These are phyloP conservation scores for Dicaeum eximium DNA, from an alignment of 2,113 vertebrate species.

Conservation along the genomic window DNA sequence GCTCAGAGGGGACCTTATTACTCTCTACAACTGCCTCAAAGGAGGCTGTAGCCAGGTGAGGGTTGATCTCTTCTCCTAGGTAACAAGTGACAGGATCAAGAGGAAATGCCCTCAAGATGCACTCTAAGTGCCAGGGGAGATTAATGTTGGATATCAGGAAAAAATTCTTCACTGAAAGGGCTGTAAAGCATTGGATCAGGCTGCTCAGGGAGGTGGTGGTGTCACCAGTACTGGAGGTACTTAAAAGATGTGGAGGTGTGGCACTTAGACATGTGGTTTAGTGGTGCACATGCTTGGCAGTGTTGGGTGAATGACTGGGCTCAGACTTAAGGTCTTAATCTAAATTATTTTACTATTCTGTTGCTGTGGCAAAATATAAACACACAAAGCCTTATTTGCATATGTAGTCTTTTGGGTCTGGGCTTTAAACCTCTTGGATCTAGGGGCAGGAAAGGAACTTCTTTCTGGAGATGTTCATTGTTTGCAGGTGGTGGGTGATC, in stretches of 20 bases:
- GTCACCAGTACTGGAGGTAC: neutral
- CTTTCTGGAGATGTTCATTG: neutral
- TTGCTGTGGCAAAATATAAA: neutral
- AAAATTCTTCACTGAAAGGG: neutral
- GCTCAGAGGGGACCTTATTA: accelerated
- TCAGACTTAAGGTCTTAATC: neutral
- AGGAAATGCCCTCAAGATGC: neutral
- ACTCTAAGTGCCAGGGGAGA: neutral
- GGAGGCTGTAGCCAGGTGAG: neutral
- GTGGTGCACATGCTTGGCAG: neutral
- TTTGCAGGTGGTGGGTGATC: neutral
- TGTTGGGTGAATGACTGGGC: neutral
- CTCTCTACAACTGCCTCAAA: neutral
- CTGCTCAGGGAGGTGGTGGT: neutral
- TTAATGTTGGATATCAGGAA: neutral
- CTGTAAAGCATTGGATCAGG: neutral
- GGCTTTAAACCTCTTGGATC: neutral
- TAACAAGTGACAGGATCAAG: neutral
- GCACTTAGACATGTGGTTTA: neutral
- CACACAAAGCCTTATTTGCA: neutral
- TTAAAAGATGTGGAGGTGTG: neutral
- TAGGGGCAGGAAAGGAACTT: neutral
- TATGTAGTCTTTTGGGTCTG: neutral
- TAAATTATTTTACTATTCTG: neutral
- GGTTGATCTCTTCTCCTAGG: neutral